Evolutionary conservation across 2,797 vertebrate genomes (phyloP).

Genomic region (Myoxocephalus aenaeus): DNA sequence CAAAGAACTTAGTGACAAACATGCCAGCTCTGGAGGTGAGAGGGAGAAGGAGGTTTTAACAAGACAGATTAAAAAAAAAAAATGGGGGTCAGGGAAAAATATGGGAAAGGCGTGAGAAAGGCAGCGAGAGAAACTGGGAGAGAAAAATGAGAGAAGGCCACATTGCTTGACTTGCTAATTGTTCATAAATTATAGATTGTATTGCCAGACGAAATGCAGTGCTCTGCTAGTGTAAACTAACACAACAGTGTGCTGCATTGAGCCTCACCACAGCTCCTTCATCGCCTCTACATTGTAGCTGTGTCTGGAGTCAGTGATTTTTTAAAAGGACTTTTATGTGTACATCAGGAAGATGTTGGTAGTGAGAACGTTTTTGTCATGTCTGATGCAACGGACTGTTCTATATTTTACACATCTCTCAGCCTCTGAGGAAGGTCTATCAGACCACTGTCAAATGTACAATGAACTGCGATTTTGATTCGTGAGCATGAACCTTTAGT

Average conservation of each 20-base stretch:
- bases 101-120: background rate
- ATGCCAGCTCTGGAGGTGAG: conserved; percentile 88
- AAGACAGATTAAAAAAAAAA: conserved; percentile 17
- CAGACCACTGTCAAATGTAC: conserved; percentile 40
- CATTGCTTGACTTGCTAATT: conserved; percentile 67
- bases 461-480: conserved; percentile 39
- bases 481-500: conserved; percentile 39
- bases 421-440: conserved; percentile 30
- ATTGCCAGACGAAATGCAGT: conserved; percentile 54
- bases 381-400: conserved; percentile 68
- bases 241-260: conserved; percentile 22
- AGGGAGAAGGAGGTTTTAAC: background rate
- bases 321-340: conserved; percentile 41
- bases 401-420: conserved; percentile 56
- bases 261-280: conserved; percentile 32
- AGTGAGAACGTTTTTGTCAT: conserved; percentile 50
- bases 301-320: conserved; percentile 35
- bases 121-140: background rate
- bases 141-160: conserved; percentile 34
- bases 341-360: conserved; percentile 45
- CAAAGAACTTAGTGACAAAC: conserved; percentile 97
- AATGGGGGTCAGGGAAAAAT: conserved; percentile 18
- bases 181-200: conserved; percentile 70
- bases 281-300: conserved; percentile 16
- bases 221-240: conserved; percentile 42